These are phyloP conservation scores for Ectemnius continuus DNA, from an alignment of 2,888 invertebrate genomes.

Conservation along the genomic window DNA sequence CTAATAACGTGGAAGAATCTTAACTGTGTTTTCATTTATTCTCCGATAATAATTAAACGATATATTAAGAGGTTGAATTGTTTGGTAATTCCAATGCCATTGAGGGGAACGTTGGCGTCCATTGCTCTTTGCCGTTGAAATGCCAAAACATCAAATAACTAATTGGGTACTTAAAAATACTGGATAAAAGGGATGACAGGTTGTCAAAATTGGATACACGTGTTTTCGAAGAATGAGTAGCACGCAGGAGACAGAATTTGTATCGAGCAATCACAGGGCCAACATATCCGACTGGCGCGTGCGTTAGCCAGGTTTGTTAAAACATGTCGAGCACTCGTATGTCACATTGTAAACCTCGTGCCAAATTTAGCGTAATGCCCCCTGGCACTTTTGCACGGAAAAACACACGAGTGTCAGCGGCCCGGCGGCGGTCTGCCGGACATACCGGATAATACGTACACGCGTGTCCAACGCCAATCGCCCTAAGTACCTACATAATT, in stretches of 20 bases:
- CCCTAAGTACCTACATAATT: conserved; percentile 1
- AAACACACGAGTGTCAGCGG: not conserved
- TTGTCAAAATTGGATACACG: not conserved
- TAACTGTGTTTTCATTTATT: too few relatives aligned
- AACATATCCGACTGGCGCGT: not conserved
- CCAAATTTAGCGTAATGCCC: not conserved
- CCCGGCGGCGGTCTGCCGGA: not conserved
- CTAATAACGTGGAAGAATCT: too few relatives aligned
- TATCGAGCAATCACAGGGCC: not conserved
- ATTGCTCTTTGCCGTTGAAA: too few relatives aligned
- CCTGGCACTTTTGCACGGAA: not conserved
- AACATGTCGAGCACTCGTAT: conserved; percentile 6
- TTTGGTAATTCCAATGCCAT: too few relatives aligned
- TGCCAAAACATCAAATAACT: too few relatives aligned
- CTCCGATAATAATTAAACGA: too few relatives aligned
- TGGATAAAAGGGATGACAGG: too few relatives aligned
- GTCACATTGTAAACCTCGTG: conserved; percentile 9
- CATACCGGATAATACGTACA: not conserved
- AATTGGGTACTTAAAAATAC: too few relatives aligned
- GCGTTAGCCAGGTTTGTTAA: conserved; percentile 1
- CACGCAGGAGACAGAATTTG: not conserved
- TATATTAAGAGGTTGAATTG: too few relatives aligned
- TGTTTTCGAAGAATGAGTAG: not conserved
- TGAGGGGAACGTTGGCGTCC: too few relatives aligned
- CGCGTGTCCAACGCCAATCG: not conserved